Evolutionary conservation across 2,797 vertebrate species (phyloP), one percentile per base, ranked within the genome.

Genomic region (Neostethus bicornis): DNA sequence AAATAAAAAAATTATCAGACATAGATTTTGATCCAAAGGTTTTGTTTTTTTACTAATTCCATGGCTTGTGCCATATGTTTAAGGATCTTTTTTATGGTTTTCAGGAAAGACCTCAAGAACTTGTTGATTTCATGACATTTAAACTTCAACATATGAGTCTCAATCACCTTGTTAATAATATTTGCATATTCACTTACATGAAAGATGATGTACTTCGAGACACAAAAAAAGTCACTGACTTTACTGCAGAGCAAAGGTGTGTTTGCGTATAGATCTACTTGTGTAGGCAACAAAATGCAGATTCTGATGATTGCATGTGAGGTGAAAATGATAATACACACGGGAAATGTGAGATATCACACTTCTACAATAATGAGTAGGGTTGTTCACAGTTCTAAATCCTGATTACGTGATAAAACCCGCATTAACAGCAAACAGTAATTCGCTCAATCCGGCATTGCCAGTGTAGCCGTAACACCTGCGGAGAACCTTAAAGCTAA

Each of bases 351-450:
- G 48, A 55, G 51, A 6, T 24, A 54, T 31, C 34, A 42, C 47
- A 46, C 52, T 67, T 56, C 28, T 41, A 25, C 46, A 49, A 73
- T 14, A 66, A 64, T 57, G 37, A 41, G 54, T 43, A 14, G 61
- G 59, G 39, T 57, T 9, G 38, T 57, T 70, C 39, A 55, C 61
- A 48, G 56, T 61, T 81, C 69, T 47, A 45, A 68, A 63, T 25
- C 50, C 65, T 81, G 77, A 77, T 88, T 87, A 86, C 34, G 47
- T 13, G 54, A 84, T 81, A 66, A 76, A 85, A 83, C 54, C 81
- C 79, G 61, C 80, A 81, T 81, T 76, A 83, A 80, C 73, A 83
- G 79, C 84, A 81, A 75, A 79, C 55, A 45, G 83, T 81, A 81
- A 83, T 69, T 52, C 64, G 70, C 70, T 76, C 42, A 84, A 53